These are phyloP conservation scores for Oceanodroma leucorhoa DNA, from an alignment of 2,797 vertebrate genomes.

Conservation along the genomic window DNA sequence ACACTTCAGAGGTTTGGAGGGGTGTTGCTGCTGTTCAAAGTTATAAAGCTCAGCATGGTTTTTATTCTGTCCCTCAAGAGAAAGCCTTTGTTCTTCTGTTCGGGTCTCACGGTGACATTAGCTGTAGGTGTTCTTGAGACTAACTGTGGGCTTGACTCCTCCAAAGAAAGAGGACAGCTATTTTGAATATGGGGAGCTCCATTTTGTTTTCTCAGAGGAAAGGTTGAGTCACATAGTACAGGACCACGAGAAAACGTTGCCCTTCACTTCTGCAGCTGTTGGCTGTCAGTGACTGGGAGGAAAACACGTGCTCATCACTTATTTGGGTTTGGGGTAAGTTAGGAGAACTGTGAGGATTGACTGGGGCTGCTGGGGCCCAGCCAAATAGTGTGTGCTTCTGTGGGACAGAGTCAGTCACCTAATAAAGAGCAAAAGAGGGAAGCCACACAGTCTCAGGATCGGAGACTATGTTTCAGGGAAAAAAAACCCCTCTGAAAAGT, in stretches of 20 bases:
- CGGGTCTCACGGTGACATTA: not conserved
- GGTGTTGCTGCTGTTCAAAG: not conserved
- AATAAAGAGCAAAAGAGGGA: not conserved
- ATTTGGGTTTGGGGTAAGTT: not conserved
- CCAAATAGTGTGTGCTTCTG: not conserved
- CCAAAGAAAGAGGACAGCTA: not conserved
- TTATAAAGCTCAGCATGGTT: not conserved
- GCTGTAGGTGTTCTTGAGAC: not conserved
- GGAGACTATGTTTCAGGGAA: not conserved
- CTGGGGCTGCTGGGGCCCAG: fast-evolving
- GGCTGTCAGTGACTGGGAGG: not conserved
- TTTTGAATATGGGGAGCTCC: not conserved
- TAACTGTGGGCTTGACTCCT: not conserved
- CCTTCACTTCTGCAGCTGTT: not conserved
- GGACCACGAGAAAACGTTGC: not conserved
- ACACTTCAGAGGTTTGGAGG: not conserved
- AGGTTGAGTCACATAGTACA: not conserved
- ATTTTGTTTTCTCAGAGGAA: not conserved
- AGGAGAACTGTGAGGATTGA: not conserved
- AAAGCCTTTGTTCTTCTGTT: not conserved
- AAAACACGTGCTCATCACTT: not conserved
- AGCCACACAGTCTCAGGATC: not conserved
- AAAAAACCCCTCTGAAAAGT: not conserved
- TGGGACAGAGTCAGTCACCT: not conserved
- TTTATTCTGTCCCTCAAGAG: not conserved